Base-by-base conservation (phyloP, 1,140 invertebrate species). In the Coptotermes formosanus region DNA sequence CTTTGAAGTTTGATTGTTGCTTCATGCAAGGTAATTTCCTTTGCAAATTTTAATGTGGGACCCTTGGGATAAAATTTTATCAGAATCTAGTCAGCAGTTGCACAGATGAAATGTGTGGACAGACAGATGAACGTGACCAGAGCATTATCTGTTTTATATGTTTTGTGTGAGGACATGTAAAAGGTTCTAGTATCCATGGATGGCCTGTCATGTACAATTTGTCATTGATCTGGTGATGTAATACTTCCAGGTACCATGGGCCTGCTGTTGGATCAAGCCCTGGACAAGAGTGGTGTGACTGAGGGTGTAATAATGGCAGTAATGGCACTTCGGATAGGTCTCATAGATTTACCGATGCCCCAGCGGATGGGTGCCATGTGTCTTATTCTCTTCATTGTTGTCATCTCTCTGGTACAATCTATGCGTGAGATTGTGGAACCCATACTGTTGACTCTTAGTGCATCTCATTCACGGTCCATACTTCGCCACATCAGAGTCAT, bases 391-490 rank as follows among this genome's bases (percentile, higher is more conserved):
- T 93, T 94, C 85, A 92, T 93, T 85, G 92, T 93, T 75, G 87
- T 92, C 14, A 93, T 93, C 4, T 93, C 93, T 9, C 89, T 94
- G 23, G 90, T 94, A 32, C 92, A 94, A 88, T 93, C 92, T 25
- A 92, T 94, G 89, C 92, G 92, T 87, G 93, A 94, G 89, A 91
- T 94, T 45, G 90, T 92, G 8, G 93, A 94, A 88, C 93, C 93
- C 12, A 90, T 93, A 48, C 88, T 94, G 59, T 88, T 94, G 43
- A 88, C 92, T 25, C 89, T 94, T 3, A 92, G 91, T 90, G 91
- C 91, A 43, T 91, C 88, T 86, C 88, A 88, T 6, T 86, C 85
- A 75, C n/a, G 32, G n/a, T 89, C 86, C 86, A 87, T 89, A 45
- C 86, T 88, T 23, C 88, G 90, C 64, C 92, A 92, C 87, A 85